Evolutionary conservation across 2,888 invertebrate species (phyloP).

Genomic region (Yponomeuta cagnagella): DNA sequence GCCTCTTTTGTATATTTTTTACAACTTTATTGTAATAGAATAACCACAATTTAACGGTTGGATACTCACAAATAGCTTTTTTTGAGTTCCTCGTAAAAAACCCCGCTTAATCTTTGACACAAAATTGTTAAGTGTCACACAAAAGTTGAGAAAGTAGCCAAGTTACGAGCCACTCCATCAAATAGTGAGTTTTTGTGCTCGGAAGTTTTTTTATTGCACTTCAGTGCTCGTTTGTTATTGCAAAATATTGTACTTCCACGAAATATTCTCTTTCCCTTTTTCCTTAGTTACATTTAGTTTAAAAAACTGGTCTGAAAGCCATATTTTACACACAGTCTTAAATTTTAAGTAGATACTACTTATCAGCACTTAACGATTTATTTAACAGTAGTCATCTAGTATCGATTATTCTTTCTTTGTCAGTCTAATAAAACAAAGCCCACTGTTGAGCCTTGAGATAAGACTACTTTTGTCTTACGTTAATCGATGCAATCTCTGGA

Average conservation of each 20-base stretch:
- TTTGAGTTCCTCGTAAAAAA: constrained; percentile 7
- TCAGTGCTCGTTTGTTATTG: constrained; percentile 46
- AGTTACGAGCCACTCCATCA: constrained; percentile 39
- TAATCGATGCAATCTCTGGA: too few relatives aligned
- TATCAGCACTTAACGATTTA: too few relatives aligned
- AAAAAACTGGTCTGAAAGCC: too few relatives aligned
- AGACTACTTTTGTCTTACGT: too few relatives aligned
- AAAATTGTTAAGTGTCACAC: constrained; percentile 16
- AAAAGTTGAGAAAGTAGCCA: constrained; percentile 33
- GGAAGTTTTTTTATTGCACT: constrained; percentile 38
- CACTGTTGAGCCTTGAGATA: too few relatives aligned
- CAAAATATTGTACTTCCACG: constrained; percentile 49
- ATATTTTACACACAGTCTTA: too few relatives aligned
- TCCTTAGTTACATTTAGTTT: too few relatives aligned
- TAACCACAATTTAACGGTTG: not conserved
- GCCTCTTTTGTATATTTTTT: not conserved
- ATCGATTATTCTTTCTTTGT: too few relatives aligned
- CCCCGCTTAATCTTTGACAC: not conserved
- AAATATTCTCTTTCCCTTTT: constrained; percentile 21
- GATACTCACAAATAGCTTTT: not conserved
- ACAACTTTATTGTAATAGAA: not conserved
- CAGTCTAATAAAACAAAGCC: too few relatives aligned
- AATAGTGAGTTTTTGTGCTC: constrained; percentile 35
- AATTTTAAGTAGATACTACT: too few relatives aligned
- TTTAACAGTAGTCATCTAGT: too few relatives aligned